A percentile compares a stretch with the other conserved stretches of the same genome.
Conservation (phyloP, 2,888 invertebrate species). For the Mesorhabditis sp. region DNA sequence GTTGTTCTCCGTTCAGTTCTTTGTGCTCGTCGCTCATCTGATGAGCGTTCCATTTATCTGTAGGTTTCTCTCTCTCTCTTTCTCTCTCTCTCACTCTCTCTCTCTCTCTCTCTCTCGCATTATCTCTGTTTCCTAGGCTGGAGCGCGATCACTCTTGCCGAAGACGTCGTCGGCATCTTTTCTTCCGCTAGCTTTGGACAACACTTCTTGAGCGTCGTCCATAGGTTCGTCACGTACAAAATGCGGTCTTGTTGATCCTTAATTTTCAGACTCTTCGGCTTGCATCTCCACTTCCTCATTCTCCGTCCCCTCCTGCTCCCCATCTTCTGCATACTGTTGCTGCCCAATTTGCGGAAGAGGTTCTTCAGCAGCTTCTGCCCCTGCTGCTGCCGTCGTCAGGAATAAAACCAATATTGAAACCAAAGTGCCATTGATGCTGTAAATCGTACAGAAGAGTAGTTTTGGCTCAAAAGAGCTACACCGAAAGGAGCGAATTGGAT, state of each 20-base stretch:
- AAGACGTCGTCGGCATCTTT: not conserved
- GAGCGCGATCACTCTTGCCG: not conserved
- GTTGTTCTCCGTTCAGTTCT: not conserved
- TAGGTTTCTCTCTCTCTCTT: not conserved
- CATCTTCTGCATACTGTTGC: not conserved
- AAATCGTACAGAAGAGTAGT: no score
- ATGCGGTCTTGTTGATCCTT: not conserved
- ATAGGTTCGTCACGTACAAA: not conserved
- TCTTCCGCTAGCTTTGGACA: no score
- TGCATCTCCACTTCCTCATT: constrained; percentile 1
- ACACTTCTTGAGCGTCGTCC: no score
- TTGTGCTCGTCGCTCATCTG: not conserved
- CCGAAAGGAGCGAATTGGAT: no score
- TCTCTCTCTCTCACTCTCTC: not conserved
- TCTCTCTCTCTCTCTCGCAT: not conserved
- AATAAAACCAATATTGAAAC: no score
- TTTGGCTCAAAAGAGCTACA: no score
- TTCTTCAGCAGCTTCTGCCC: not conserved
- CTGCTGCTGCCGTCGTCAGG: not conserved
- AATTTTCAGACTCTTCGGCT: not conserved
- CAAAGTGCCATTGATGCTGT: no score
- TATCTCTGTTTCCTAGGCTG: not conserved
- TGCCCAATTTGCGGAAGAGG: not conserved
- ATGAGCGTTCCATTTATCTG: not conserved
- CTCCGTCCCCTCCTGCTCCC: not conserved